A percentile compares a stretch with the other conserved stretches of the same genome.
phyloP scores from a whole-genome alignment of 2,888 invertebrate genomes.

The Drosophila formosana region DNA sequence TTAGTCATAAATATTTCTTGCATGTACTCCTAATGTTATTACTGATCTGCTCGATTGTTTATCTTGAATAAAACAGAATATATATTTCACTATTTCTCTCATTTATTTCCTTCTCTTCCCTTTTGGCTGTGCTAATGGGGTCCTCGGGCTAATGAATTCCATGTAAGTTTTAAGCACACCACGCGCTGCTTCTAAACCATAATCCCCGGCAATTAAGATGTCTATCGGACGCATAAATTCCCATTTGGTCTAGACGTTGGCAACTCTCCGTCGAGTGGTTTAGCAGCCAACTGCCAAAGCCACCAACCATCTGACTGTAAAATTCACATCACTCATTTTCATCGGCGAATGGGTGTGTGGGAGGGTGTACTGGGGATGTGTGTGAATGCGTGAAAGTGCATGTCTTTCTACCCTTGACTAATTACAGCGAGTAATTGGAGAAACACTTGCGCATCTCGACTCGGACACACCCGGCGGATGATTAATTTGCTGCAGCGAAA shows the following conservation, averaged over 20 bases:
- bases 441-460: background rate
- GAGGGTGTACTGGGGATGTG: background rate
- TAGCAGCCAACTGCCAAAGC: constrained; percentile 21
- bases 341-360: constrained; percentile 1
- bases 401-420: constrained; percentile 40
- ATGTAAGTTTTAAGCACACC: constrained; percentile 34
- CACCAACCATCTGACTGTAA: constrained; percentile 37
- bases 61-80: constrained; percentile 56
- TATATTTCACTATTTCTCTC: constrained; percentile 19
- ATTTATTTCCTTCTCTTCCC: background rate
- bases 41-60: constrained; percentile 40
- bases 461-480: constrained; percentile 9
- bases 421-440: constrained; percentile 43
- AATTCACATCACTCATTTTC: constrained; percentile 40
- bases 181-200: constrained; percentile 49
- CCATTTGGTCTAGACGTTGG: constrained; percentile 64
- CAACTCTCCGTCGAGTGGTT: constrained; percentile 33
- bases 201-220: constrained; percentile 76
- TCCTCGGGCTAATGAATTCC: constrained; percentile 35
- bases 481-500: background rate
- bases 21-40: constrained; percentile 33
- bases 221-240: constrained; percentile 64
- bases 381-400: constrained; percentile 16
- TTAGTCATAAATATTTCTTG: constrained; percentile 39
- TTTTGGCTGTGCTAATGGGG: background rate